These are phyloP conservation scores for Tenodera sinensis DNA, from an alignment of 2,888 invertebrate genomes.

Conservation along the genomic window DNA sequence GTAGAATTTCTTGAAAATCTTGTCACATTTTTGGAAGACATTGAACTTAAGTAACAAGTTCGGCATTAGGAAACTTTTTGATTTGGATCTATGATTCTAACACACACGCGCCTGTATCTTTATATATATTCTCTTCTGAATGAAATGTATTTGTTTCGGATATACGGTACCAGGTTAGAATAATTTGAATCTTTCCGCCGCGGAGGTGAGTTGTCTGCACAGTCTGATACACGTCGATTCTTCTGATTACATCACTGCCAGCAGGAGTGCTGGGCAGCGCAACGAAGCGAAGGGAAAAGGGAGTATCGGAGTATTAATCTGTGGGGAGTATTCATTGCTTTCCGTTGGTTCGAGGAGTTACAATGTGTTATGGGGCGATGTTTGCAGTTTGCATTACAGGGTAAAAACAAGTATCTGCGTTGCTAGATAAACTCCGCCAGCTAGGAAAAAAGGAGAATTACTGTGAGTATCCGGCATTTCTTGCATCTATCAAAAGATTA, in stretches of 20 bases:
- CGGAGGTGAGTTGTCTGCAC: neutral
- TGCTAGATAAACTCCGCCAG: neutral
- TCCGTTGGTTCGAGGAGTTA: neutral
- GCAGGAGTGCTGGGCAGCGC: neutral
- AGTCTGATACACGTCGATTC: neutral
- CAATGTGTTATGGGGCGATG: neutral
- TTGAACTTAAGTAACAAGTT: too few relatives aligned
- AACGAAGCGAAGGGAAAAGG: neutral
- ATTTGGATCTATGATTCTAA: too few relatives aligned
- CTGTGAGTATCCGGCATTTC: neutral
- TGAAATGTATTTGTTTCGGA: neutral
- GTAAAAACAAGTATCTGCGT: neutral
- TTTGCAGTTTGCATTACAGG: neutral
- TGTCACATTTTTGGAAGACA: too few relatives aligned
- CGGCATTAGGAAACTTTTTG: too few relatives aligned
- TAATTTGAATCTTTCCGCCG: neutral
- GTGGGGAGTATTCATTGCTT: neutral
- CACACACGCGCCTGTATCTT: too few relatives aligned
- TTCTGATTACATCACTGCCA: neutral
- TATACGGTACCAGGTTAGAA: neutral
- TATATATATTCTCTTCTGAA: too few relatives aligned
- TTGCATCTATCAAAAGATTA: neutral
- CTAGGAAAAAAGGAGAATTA: neutral
- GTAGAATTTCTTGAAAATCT: too few relatives aligned
- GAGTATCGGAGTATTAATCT: too few relatives aligned